A percentile compares a stretch with the other conserved stretches of the same genome.
Conservation (phyloP, 2,113 vertebrate species). For the Sorex fumeus region DNA sequence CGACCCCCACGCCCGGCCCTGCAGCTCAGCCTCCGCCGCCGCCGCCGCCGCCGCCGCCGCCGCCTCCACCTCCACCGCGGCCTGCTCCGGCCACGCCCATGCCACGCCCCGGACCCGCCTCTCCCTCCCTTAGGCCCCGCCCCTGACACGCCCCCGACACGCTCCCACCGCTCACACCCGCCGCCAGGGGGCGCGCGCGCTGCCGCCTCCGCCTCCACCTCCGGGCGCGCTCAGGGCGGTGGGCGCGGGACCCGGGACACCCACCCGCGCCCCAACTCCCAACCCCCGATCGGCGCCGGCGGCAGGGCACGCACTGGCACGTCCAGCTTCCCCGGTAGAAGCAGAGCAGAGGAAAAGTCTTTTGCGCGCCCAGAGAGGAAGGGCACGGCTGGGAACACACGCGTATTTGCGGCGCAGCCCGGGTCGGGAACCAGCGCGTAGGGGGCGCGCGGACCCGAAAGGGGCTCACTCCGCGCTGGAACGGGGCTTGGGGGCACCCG, state of each 20-base stretch:
- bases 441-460: no score
- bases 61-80: neutral
- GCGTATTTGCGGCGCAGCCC: no score
- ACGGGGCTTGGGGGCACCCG: no score
- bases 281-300: rapidly evolving
- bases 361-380: slow-evolving; percentile 8
- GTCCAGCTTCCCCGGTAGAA: rapidly evolving
- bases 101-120: no score
- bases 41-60: neutral
- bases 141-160: neutral
- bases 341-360: neutral
- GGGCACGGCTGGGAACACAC: slow-evolving; percentile 38
- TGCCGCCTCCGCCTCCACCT: neutral
- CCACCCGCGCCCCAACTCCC: neutral
- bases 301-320: neutral
- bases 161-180: no score
- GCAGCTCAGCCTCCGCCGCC: slow-evolving; percentile 51
- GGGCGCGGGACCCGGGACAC: neutral
- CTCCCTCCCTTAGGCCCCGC: neutral
- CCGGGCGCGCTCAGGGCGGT: slow-evolving; percentile 7
- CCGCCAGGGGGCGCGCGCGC: slow-evolving; percentile 21
- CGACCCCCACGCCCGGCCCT: neutral
- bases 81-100: neutral
- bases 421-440: no score
- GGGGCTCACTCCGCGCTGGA: no score